phyloP scores from a whole-genome alignment of 1,140 invertebrate species.

The Eupeodes corollae region DNA sequence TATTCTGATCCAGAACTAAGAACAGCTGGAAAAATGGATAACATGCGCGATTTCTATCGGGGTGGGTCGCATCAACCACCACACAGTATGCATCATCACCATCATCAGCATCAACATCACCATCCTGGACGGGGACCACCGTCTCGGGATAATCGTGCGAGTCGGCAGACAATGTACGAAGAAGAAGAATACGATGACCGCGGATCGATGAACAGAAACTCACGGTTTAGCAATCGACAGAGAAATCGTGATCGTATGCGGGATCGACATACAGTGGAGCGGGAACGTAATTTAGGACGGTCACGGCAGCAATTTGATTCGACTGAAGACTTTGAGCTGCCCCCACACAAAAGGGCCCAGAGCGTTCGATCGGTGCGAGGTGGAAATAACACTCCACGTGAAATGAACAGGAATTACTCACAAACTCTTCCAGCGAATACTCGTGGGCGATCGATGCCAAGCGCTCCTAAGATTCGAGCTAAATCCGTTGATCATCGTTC shows the following conservation, averaged over 20 bases:
- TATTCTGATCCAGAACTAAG: constrained; percentile 44
- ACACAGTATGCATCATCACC: constrained; percentile 1
- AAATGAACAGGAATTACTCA: constrained; percentile 26
- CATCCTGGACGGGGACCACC: constrained; percentile 15
- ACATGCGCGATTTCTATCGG: constrained; percentile 20
- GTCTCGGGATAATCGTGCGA: neutral
- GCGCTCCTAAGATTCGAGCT: constrained; percentile 10
- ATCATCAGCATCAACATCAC: neutral
- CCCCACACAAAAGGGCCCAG: constrained; percentile 19
- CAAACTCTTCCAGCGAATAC: constrained; percentile 9
- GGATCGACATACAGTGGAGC: constrained; percentile 33
- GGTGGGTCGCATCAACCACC: constrained; percentile 11
- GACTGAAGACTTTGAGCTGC: constrained; percentile 18
- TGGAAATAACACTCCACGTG: constrained; percentile 17
- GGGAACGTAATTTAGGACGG: constrained; percentile 23
- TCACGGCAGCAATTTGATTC: constrained; percentile 18
- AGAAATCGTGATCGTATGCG: constrained; percentile 25
- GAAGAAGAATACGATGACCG: constrained; percentile 14
- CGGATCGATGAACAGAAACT: constrained; percentile 34
- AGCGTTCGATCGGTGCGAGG: constrained; percentile 28
- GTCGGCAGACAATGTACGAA: constrained; percentile 26
- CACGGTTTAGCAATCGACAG: constrained; percentile 41
- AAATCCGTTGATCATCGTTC: constrained; percentile 34
- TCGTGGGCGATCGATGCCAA: constrained; percentile 14
- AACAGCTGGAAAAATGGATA: constrained; percentile 29